Evolutionary conservation across 2,888 invertebrate species (phyloP).

Genomic region (Taenaris catops): DNA sequence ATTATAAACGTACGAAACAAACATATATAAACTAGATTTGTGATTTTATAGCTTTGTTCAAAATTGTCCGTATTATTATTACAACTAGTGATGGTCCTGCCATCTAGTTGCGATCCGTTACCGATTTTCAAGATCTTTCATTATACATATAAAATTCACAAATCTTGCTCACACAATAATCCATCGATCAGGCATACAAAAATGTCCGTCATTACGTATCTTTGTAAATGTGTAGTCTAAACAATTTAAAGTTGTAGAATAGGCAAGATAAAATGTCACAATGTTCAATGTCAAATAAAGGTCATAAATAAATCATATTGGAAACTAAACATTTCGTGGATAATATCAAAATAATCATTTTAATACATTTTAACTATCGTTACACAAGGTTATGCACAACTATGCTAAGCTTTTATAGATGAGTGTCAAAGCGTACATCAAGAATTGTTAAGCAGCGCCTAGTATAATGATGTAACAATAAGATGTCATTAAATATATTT

Average conservation of each 20-base stretch:
- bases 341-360: no score
- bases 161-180: slow-evolving; percentile 35
- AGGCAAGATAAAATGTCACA: background rate
- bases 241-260: background rate
- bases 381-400: no score
- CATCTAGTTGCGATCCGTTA: slow-evolving; percentile 25
- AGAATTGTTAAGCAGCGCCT: no score
- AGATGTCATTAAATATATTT: no score
- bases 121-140: slow-evolving; percentile 13
- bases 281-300: no score
- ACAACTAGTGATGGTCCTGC: slow-evolving; percentile 34
- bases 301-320: no score
- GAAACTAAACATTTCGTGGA: no score
- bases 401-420: no score
- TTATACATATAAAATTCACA: slow-evolving; percentile 33
- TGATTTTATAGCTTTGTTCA: slow-evolving; percentile 37
- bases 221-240: slow-evolving; percentile 41
- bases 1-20: slow-evolving; percentile 54
- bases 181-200: slow-evolving; percentile 30
- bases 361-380: no score
- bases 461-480: no score
- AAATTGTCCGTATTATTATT: slow-evolving; percentile 9
- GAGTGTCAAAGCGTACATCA: no score
- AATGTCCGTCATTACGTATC: slow-evolving; percentile 30
- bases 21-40: slow-evolving; percentile 49